A percentile compares a stretch with the other conserved stretches of the same genome.
Conservation (phyloP, 2,888 invertebrate species). For the Iselma pallidipennis region DNA sequence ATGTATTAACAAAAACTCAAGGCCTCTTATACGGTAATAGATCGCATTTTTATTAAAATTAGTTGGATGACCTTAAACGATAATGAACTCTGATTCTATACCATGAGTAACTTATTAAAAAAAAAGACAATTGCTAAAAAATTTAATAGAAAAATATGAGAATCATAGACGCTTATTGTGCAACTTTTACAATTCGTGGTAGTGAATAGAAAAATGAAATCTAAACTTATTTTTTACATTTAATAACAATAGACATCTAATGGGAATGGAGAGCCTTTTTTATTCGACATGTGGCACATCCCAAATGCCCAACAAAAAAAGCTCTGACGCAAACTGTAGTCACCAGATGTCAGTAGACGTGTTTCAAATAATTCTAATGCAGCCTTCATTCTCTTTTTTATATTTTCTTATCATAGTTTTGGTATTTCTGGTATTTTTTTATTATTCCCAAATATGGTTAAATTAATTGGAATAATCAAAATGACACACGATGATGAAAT, state of each 20-base stretch:
- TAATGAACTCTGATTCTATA: neutral
- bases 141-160: neutral
- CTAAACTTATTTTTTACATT: too few relatives aligned
- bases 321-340: neutral
- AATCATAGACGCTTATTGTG: too few relatives aligned
- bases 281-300: too few relatives aligned
- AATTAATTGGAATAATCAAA: neutral
- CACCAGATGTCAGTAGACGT: neutral
- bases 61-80: constrained; percentile 5
- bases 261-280: neutral
- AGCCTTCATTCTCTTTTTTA: neutral
- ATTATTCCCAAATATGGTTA: neutral
- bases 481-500: neutral
- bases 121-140: neutral
- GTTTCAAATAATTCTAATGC: neutral
- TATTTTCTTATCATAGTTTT: neutral
- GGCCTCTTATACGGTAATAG: neutral
- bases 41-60: neutral
- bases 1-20: neutral
- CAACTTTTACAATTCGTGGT: too few relatives aligned
- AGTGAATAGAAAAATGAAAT: too few relatives aligned
- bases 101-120: neutral
- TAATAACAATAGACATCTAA: neutral
- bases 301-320: neutral
- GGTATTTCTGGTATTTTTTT: neutral